A percentile compares a stretch with the other conserved stretches of the same genome.
phyloP scores from a whole-genome alignment of 1,140 invertebrate species.

The Pygmarrhopalites habei region DNA sequence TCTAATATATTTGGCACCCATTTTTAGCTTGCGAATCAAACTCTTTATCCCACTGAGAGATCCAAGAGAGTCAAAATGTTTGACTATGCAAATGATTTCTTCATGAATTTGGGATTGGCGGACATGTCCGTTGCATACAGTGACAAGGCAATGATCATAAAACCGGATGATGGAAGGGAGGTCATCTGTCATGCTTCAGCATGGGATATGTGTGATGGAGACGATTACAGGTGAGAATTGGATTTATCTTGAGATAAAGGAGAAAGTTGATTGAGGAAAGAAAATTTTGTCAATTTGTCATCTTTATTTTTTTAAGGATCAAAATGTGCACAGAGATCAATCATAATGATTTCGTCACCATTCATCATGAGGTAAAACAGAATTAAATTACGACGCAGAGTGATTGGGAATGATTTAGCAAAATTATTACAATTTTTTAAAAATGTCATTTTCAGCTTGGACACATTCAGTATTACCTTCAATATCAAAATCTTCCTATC shows the following conservation, averaged over 20 bases:
- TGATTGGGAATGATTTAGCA: no score
- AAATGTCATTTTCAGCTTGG: slow-evolving; percentile 41
- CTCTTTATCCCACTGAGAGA: no score
- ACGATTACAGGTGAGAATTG: slow-evolving; percentile 50
- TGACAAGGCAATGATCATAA: slow-evolving; percentile 24
- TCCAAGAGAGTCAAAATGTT: slow-evolving; percentile 51
- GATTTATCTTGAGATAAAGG: background rate
- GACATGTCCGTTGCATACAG: slow-evolving; percentile 25
- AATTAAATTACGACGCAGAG: no score
- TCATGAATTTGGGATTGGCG: slow-evolving; percentile 5
- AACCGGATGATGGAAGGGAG: slow-evolving; percentile 25
- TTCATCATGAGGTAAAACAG: slow-evolving; percentile 69
- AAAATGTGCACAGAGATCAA: slow-evolving; percentile 90
- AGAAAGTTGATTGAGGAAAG: no score
- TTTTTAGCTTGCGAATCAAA: no score
- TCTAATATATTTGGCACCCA: slow-evolving; percentile 45
- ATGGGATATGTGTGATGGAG: slow-evolving; percentile 59
- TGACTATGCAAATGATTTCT: slow-evolving; percentile 28
- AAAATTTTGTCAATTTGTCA: background rate
- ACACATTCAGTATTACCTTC: slow-evolving; percentile 65
- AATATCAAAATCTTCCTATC: slow-evolving; percentile 73
- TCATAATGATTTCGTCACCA: slow-evolving; percentile 79
- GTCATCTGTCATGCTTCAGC: slow-evolving; percentile 33
- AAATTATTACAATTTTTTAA: slow-evolving; percentile 41
- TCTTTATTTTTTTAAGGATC: slow-evolving; percentile 55